Evolutionary conservation across 1,140 invertebrate genomes (phyloP), one percentile per base, ranked within the genome.

Genomic region (Cotesia vestalis): DNA sequence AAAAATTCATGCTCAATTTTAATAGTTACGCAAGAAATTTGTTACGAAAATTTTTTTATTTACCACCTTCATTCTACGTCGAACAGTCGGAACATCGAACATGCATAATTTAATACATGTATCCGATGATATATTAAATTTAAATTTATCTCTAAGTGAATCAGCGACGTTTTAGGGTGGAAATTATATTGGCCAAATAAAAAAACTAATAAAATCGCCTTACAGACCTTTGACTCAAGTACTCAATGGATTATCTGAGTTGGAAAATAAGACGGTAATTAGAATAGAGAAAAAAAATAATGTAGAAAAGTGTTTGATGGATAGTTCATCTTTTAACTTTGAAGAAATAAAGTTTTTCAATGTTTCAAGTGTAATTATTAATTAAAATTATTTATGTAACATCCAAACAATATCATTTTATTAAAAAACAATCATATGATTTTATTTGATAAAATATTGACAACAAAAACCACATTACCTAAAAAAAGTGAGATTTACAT

Each of bases 61-160:
- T 69, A 20, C 17, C 71, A 64, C 73, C 69, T 14, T 14, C 53
- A 11, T 60, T 40, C 46, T 60, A 74, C 57, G 73, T 69, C 5
- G 27, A 4, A n/a, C 11, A 60, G 3, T 53, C 11, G 5, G 62
- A 62, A 34, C 46, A 3, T 62, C 68, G n/a, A 73, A 73, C 63
- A 17, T 70, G 35, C 67, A 70, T 60, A 74, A 74, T 67, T 17
- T 67, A 8, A 74, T 74, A 9, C 73, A 74, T 36, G 14, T 74
- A 4, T 27, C 40, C 17, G 73, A 74, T 35, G 73, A 74, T 51
- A 69, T 71, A 14, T 4, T 53, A 51, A 20, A 66, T 35, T 60
- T 74, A 36, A 12, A 67, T 4, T 12, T 38, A 9, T 27, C 71
- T 4, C 36, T 68, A 6, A 60, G 12, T 35, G 35, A 14, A 4